Base-by-base conservation (phyloP, 2,113 vertebrate genomes). In the Aplodontia rufa region DNA sequence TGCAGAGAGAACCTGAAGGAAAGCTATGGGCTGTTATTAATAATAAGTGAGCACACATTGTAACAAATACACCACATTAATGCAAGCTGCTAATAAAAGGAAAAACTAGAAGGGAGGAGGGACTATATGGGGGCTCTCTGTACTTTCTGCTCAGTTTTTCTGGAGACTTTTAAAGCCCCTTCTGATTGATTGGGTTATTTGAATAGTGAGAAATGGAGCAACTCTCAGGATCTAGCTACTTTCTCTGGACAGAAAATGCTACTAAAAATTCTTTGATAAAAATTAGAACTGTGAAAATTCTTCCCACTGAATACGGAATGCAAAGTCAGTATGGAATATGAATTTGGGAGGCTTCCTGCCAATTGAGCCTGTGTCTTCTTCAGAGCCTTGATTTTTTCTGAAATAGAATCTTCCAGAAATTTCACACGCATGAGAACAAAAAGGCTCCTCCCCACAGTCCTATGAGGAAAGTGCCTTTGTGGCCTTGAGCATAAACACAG, bases 391-490 rank as follows among this genome's bases (percentile, higher is more conserved):
- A 95, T 95, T 55, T 92, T 92, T 90, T 71, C 93, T 74, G 91
- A 96, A 94, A 90, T 90, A 80, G 94, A 95, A 92, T 92, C 80
- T 84, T 42, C 87, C 0, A 10, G 96, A 96, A 96, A 95, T 85
- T 97, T 96, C 96, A 97, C 84, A 97, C 5, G 74, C 87, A 16
- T 95, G 55, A 69, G 91, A 86, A 74, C 68, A 92, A 62, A 90
- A 83, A 89, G 58, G 49, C 74, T 62, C 92, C 64, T 95, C 90
- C 89, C 37, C 32, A 51, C 28, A 42, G 1, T 88, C 85, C 95
- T 90, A 42, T 8, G 62, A 87, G 92, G 85, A 87, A 76, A 42
- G 69, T 40, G 86, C 85, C 96, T 96, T 93, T 51, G 12, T 60
- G 64, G 45, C 95, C 88, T 81, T 86, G 11, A 92, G 75, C 19